Percentiles rank a stretch among this genome's conserved stretches.
These are phyloP conservation scores for Erannis defoliaria DNA, from an alignment of 2,888 invertebrate species.

Conservation along the genomic window DNA sequence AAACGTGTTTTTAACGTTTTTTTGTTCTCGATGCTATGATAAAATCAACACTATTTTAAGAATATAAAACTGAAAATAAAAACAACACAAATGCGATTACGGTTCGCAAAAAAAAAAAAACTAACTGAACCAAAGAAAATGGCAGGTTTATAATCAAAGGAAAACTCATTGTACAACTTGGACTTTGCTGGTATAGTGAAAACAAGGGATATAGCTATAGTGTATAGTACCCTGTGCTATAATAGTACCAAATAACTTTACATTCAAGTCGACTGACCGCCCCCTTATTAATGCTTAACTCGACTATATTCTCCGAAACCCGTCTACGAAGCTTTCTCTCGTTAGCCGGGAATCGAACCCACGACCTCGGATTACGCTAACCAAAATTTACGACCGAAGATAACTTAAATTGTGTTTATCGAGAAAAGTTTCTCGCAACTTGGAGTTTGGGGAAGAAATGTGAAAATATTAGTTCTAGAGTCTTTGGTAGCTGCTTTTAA, in stretches of 20 bases:
- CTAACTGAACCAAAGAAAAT: too few species aligned
- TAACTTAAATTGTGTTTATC: constrained; percentile 37
- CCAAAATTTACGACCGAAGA: constrained; percentile 55
- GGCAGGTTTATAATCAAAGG: too few species aligned
- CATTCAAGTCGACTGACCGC: neutral
- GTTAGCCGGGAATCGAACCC: constrained; percentile 53
- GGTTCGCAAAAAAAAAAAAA: too few species aligned
- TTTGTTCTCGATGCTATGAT: too few species aligned
- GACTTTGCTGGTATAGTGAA: too few species aligned
- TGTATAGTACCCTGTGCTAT: too few species aligned
- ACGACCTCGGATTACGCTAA: constrained; percentile 42
- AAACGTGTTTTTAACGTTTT: too few species aligned
- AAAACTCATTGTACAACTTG: too few species aligned
- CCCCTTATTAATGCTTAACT: constrained; percentile 12
- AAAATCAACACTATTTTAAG: too few species aligned
- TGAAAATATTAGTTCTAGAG: constrained; percentile 1
- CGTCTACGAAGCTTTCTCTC: constrained; percentile 57
- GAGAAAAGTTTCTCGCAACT: constrained; percentile 22
- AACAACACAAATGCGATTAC: too few species aligned
- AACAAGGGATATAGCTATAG: neutral
- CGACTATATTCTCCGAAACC: constrained; percentile 13
- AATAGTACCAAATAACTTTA: neutral
- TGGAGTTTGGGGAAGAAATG: neutral
- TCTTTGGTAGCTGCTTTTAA: neutral
- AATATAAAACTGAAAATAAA: too few species aligned